Percentiles rank a stretch among this genome's conserved stretches.
Conservation (phyloP, 2,113 vertebrate genomes). For the Thamnaconus septentrionalis region DNA sequence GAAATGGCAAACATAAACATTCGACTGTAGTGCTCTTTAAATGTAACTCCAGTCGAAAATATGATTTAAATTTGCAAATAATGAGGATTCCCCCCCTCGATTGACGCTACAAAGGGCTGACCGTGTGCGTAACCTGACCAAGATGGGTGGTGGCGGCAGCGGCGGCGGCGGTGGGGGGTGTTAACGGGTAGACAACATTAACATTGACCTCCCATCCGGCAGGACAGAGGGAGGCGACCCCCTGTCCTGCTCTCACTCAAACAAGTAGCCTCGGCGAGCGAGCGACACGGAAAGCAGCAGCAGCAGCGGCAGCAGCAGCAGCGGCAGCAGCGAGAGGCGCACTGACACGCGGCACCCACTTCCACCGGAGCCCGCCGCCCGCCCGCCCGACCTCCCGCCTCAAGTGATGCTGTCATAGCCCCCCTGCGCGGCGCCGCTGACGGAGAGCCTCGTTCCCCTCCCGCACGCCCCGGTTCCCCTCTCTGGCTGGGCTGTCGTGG, state of each 20-base stretch:
- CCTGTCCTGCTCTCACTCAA: constrained; percentile 35
- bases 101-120: no score
- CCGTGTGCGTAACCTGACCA: background rate
- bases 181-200: constrained; percentile 35
- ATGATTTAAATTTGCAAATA: no score
- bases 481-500: constrained; percentile 58
- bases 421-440: constrained; percentile 61
- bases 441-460: constrained; percentile 49
- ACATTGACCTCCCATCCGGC: constrained; percentile 42
- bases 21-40: background rate
- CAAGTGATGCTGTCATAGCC: constrained; percentile 79
- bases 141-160: background rate
- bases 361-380: constrained; percentile 38
- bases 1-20: background rate
- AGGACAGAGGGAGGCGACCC: constrained; percentile 37
- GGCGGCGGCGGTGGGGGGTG: background rate
- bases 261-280: background rate
- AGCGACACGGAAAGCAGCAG: constrained; percentile 13
- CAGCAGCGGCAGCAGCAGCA: no score
- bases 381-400: constrained; percentile 43
- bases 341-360: constrained; percentile 33
- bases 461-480: constrained; percentile 51
- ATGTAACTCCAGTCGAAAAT: no score
- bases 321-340: background rate
- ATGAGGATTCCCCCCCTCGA: no score